These are phyloP conservation scores for Miniopterus natalensis DNA, from an alignment of 2,113 vertebrate species.

Conservation along the genomic window DNA sequence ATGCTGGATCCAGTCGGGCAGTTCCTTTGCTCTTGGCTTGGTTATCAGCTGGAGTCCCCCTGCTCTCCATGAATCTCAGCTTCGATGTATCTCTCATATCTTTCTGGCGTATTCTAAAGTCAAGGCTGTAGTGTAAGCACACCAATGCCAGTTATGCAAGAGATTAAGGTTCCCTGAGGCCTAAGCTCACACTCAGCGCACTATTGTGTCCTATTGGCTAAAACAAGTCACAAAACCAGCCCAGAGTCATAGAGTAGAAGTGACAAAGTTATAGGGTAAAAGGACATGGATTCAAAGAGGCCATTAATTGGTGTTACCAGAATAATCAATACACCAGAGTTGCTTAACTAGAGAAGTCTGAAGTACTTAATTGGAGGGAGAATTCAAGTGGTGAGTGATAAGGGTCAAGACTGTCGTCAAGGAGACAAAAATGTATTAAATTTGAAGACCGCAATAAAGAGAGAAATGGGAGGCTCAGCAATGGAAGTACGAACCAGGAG, in stretches of 20 bases:
- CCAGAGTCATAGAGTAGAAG: neutral
- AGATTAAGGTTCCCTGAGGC: neutral
- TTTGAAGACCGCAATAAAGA: neutral
- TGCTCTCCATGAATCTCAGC: neutral
- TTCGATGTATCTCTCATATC: neutral
- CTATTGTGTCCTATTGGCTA: too few species aligned
- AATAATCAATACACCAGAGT: neutral
- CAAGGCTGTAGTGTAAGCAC: neutral
- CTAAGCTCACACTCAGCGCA: neutral
- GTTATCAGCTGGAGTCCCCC: neutral
- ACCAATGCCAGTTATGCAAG: neutral
- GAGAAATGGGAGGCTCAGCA: neutral
- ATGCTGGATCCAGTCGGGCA: accelerated
- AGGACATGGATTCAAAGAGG: neutral
- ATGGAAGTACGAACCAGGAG: neutral
- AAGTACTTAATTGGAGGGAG: neutral
- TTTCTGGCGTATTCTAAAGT: neutral
- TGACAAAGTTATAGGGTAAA: neutral
- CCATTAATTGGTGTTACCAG: neutral
- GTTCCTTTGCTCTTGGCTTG: neutral
- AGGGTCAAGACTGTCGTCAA: neutral
- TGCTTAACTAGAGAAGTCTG: neutral
- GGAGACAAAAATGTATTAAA: neutral
- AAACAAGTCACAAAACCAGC: neutral
- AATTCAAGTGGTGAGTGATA: neutral